A percentile compares a stretch with the other conserved stretches of the same genome.
phyloP scores from a whole-genome alignment of 2,113 vertebrate species.

The Cavia porcellus region DNA sequence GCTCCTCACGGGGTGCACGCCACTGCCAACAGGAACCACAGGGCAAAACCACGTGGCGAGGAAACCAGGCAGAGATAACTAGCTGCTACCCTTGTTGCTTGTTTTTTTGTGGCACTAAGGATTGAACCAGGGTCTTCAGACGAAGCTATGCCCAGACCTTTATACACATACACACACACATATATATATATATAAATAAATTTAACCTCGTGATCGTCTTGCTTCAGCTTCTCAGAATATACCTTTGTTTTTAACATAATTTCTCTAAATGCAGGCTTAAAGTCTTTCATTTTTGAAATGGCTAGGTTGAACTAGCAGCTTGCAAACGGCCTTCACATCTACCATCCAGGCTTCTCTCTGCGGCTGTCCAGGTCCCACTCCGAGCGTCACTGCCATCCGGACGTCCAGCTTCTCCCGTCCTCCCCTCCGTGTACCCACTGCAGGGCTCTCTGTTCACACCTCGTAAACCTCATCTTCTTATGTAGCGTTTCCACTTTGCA shows the following conservation, averaged over 20 bases:
- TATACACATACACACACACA: too few relatives aligned
- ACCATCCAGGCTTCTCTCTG: not conserved
- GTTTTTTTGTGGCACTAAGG: not conserved
- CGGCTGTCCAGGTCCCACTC: not conserved
- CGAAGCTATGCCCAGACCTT: not conserved
- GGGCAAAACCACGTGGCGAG: not conserved
- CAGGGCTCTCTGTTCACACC: not conserved
- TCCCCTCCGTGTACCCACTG: not conserved
- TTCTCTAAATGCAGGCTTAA: not conserved
- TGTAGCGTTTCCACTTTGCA: not conserved
- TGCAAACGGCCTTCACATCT: too few relatives aligned
- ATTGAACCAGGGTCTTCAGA: not conserved
- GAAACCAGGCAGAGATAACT: not conserved
- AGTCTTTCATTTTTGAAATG: not conserved
- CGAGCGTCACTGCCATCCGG: not conserved
- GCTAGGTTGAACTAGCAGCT: not conserved
- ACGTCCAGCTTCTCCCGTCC: not conserved
- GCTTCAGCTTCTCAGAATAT: not conserved
- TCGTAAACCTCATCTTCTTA: not conserved
- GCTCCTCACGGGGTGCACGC: not conserved
- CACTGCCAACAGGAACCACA: fast-evolving
- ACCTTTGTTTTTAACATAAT: not conserved
- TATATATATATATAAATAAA: not conserved
- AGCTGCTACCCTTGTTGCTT: not conserved
- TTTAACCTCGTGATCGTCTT: not conserved